phyloP scores from a whole-genome alignment of 2,888 invertebrate genomes.

The Cheilosia vulpina region DNA sequence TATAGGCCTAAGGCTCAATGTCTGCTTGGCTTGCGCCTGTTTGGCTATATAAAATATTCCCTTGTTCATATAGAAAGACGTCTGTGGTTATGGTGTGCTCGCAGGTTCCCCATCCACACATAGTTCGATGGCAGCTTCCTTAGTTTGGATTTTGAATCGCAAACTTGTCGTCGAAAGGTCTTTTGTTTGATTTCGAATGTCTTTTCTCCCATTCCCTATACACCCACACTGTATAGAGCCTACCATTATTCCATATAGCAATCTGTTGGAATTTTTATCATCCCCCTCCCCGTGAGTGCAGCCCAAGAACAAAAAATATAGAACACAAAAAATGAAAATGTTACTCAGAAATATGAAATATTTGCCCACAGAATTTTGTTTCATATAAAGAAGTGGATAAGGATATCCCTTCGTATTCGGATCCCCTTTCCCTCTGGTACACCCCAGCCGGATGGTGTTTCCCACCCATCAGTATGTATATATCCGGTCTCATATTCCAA shows the following conservation, averaged over 20 bases:
- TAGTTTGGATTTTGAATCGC: conserved; percentile 63
- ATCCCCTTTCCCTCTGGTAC: conserved; percentile 19
- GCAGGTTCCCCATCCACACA: conserved; percentile 25
- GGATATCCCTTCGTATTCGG: conserved; percentile 34
- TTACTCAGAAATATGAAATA: conserved; percentile 52
- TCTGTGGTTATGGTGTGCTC: not conserved
- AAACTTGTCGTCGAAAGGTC: conserved; percentile 69
- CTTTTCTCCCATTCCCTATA: conserved; percentile 17
- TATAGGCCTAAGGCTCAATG: conserved; percentile 65
- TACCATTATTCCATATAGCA: conserved; percentile 52
- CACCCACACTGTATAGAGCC: not conserved
- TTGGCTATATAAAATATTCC: conserved; percentile 19
- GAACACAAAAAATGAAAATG: conserved; percentile 11
- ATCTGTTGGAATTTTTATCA: conserved; percentile 40
- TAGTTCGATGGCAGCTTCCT: conserved; percentile 54
- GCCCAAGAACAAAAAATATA: not conserved
- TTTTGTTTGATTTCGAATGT: conserved; percentile 70
- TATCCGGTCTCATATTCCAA: conserved; percentile 40
- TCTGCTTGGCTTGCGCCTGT: conserved; percentile 40
- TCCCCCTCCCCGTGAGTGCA: not conserved
- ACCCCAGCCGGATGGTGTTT: conserved; percentile 6
- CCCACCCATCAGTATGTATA: conserved; percentile 27
- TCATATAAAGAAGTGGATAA: conserved; percentile 42
- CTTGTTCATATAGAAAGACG: conserved; percentile 5
- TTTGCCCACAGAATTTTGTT: conserved; percentile 52